Base-by-base conservation (phyloP, 2,797 vertebrate genomes). In the Oreortyx pictus region DNA sequence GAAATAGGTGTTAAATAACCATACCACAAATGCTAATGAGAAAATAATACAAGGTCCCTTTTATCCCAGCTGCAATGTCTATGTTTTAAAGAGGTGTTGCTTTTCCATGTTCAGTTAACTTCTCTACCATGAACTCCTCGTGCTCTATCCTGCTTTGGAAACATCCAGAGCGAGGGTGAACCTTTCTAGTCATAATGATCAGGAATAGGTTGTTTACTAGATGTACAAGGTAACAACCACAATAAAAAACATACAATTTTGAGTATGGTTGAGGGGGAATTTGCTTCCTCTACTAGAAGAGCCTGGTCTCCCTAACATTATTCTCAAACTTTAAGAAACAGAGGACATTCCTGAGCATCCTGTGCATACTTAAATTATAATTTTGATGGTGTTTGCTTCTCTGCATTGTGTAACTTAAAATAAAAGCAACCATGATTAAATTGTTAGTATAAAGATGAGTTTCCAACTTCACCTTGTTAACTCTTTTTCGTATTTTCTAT, bases 1-100 rank as follows among this genome's bases (percentile, higher is more conserved):
- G 74, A 86, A 71, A 84, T 88, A 84, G 83, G 67, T 88, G 83
- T 94, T 91, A 86, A 90, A 91, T 84, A 74, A 70, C 67, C 5
- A 1, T 9, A 31, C 74, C 0, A 0, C 50, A 70, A 43, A 47
- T 35, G 56, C 29, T 90, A 24, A 16, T 10, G 4, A 33, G 43
- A 73, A 73, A 14, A 67, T 76, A 92, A 82, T 39, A 86, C 83
- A 84, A 66, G n/a, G 39, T 82, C n/a, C 27, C 43, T 82, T 89
- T 88, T 94, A 86, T 91, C 74, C 43, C 9, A 20, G 50, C 24
- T 52, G 3, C 49, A 79, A 78, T 92, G 89, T 83, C 66, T 43
- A 6, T 24, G 50, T 54, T 54, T 29, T 83, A n/a, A 91, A 60
- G 14, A 11, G 62, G 50, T 23, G 74, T 17, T 73, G 4, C 24